These are phyloP conservation scores for Telenomus remus DNA, from an alignment of 1,140 invertebrate genomes.

Conservation along the genomic window DNA sequence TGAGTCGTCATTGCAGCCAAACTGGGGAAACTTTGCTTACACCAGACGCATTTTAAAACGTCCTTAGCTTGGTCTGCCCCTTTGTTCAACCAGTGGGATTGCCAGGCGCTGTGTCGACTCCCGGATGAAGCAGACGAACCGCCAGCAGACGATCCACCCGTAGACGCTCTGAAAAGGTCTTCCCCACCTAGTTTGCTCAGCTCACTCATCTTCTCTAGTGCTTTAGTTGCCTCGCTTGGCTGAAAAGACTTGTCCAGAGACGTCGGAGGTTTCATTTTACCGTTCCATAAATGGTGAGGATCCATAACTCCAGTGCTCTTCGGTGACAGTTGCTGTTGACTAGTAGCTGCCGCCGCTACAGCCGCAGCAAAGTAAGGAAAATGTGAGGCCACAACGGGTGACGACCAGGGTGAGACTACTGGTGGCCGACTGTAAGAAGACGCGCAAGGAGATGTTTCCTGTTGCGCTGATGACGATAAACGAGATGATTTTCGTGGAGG, in stretches of 20 bases:
- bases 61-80: conserved; percentile 94
- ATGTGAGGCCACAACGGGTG: conserved; percentile 84
- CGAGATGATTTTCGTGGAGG: conserved; percentile 80
- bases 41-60: conserved; percentile 96
- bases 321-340: conserved; percentile 79
- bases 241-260: conserved; percentile 76
- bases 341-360: conserved; percentile 82
- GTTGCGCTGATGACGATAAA: conserved; percentile 69
- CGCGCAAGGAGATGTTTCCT: conserved; percentile 64
- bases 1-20: conserved; percentile 92
- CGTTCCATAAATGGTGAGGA: conserved; percentile 83
- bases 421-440: conserved; percentile 79
- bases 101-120: conserved; percentile 90
- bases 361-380: conserved; percentile 88
- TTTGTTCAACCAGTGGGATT: conserved; percentile 95
- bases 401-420: conserved; percentile 84
- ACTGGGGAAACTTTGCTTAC: conserved; percentile 93
- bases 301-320: conserved; percentile 77
- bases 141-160: conserved; percentile 66
- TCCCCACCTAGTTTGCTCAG: conserved; percentile 88
- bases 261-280: conserved; percentile 82
- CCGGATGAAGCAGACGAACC: conserved; percentile 67
- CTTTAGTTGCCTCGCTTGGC: conserved; percentile 88
- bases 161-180: conserved; percentile 81
- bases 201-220: conserved; percentile 93